These are phyloP conservation scores for Musca domestica DNA, from an alignment of 1,140 invertebrate species.

Conservation along the genomic window DNA sequence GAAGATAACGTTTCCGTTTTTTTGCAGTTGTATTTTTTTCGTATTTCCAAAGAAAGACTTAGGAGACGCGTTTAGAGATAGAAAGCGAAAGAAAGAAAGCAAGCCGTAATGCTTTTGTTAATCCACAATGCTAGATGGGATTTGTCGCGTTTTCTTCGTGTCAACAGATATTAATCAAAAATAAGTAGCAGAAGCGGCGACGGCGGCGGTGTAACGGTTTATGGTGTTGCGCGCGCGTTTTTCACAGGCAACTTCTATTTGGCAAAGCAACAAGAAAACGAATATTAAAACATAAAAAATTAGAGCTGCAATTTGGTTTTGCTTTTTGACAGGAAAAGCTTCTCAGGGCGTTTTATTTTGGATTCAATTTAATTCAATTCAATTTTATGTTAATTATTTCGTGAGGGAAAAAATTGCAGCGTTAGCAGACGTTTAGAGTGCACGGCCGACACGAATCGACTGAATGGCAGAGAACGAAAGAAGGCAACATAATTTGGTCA, in stretches of 20 bases:
- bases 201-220: too few relatives aligned
- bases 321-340: background rate
- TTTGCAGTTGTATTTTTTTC: too few relatives aligned
- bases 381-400: background rate
- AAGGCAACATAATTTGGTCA: background rate
- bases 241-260: background rate
- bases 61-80: too few relatives aligned
- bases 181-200: background rate
- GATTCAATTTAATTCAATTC: background rate
- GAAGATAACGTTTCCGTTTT: too few relatives aligned
- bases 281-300: background rate
- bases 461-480: conserved; percentile 28
- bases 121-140: too few relatives aligned
- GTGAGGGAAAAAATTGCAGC: background rate
- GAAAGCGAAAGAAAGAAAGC: too few relatives aligned
- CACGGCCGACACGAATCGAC: conserved; percentile 53
- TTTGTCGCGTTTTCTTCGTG: too few relatives aligned
- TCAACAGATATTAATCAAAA: too few relatives aligned
- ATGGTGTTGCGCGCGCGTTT: conserved; percentile 9
- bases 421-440: conserved; percentile 30
- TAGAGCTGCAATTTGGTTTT: background rate
- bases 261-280: conserved; percentile 8
- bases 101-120: too few relatives aligned
- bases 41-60: too few relatives aligned
- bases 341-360: background rate